Base-by-base conservation (phyloP, 2,797 vertebrate species). In the Eulemur coronatus region DNA sequence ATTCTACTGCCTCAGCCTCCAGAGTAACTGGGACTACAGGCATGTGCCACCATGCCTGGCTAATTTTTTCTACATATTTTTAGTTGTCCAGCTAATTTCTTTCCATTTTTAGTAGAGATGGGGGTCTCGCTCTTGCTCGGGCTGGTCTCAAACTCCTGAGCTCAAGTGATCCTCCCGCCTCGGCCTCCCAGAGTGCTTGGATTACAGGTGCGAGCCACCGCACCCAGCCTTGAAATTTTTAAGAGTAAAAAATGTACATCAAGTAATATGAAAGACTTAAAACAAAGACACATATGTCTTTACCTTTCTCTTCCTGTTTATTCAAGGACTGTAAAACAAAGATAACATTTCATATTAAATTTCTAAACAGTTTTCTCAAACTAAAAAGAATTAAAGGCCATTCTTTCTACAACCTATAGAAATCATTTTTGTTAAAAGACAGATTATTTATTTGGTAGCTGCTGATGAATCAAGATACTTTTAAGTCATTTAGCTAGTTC, bases 331-430 rank as follows among this genome's bases (percentile, higher is more conserved):
- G 7, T 10, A 91, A 96, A 97, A 81, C 41, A 90, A 96, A 92
- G 46, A 70, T 65, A 82, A 91, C 4, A 50, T 89, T 92, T 95
- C 59, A 55, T 90, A 72, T 61, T 95, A 85, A 73, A 94, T 78
- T 89, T 85, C 48, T 89, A 75, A 63, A 95, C 22, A 91, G 22
- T 82, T 95, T 94, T 85, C 69, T 90, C 72, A 93, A 84, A 87
- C 90, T 95, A 73, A 3, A 96, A 93, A 82, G 38, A 96, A 97
- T 57, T 89, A 82, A 94, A 84, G 57, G 52, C 35, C 59, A 89
- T 96, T 89, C 84, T 95, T 94, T 81, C 79, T 96, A 89, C 14
- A 88, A 81, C 17, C n/a, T 76, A 75, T 26, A 84, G 48, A 97
- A 92, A 73, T 78, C 18, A 95, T 24, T 91, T 91, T 93, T 94